Base-by-base conservation (phyloP, 2,797 vertebrate genomes). In the Chrysocyon brachyurus region DNA sequence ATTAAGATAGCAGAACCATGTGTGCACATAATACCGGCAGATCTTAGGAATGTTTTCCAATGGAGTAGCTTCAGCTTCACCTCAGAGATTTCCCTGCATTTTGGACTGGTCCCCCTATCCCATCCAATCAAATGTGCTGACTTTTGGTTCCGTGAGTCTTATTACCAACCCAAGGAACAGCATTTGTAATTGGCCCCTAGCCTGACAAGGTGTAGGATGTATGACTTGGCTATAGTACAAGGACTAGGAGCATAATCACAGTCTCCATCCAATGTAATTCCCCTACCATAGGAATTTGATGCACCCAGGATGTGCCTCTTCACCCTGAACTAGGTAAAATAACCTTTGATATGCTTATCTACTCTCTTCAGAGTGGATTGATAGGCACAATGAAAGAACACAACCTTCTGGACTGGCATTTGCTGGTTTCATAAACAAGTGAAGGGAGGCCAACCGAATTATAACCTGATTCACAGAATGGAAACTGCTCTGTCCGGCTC, bases 401-500 rank as follows among this genome's bases (percentile, higher is more conserved):
- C 95, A 61, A 10, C 77, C 52, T 72, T 96, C 64, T 77, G 49
- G 90, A 22, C 59, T 94, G 70, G 31, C 2, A 7, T 87, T 46
- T 82, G 56, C 72, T 46, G 75, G 31, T 97, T 98, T 96, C 79
- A 75, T 24, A 96, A 96, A 97, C 46, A 88, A 70, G 40, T 57
- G 95, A 85, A 91, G 61, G 79, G 61, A 95, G 64, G 54, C 96
- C 89, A 92, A 79, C 77, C 96, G 96, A 98, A 98, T 96, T 66
- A 92, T 77, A 97, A 93, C 81, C 91, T 86, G 84, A 97, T 63
- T 96, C 82, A 92, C 82, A 86, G 64, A 68, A 22, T 54, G 10
- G 90, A 93, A 85, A 72, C 40, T 73, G 22, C 75, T 86, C 52
- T 40, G 33, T 91, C 66, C 75, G 73, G 66, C 81, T 97, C 96